A percentile compares a stretch with the other conserved stretches of the same genome.
These are phyloP conservation scores for Eurosta solidaginis DNA, from an alignment of 1,140 invertebrate species.

Conservation along the genomic window DNA sequence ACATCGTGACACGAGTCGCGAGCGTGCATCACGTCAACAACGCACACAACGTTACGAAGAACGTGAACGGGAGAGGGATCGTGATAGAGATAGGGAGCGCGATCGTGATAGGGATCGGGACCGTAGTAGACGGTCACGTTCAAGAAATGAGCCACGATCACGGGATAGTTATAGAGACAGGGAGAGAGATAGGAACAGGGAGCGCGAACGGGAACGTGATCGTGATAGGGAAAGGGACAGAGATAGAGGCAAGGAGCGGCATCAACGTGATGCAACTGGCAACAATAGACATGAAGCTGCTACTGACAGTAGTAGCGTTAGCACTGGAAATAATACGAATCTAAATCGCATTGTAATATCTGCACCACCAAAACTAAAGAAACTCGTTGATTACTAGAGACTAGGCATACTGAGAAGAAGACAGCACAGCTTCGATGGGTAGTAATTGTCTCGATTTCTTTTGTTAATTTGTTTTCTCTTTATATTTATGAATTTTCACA, in stretches of 20 bases:
- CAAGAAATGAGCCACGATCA: constrained; percentile 22
- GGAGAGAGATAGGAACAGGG: not conserved
- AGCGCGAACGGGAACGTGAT: too few relatives aligned
- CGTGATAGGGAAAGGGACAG: not conserved
- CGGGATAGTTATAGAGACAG: constrained; percentile 19
- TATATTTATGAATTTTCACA: not conserved
- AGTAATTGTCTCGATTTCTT: constrained; percentile 20
- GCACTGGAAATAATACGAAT: constrained; percentile 39
- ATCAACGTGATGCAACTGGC: not conserved
- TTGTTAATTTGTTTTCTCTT: constrained; percentile 9
- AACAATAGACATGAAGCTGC: not conserved
- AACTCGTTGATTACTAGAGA: constrained; percentile 57
- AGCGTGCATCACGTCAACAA: constrained; percentile 27
- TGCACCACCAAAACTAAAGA: constrained; percentile 55
- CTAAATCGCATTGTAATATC: constrained; percentile 53
- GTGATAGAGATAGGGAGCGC: constrained; percentile 28
- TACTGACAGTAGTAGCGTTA: constrained; percentile 5
- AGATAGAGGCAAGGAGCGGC: constrained; percentile 23
- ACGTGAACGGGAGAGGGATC: constrained; percentile 31
- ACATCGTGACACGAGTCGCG: constrained; percentile 28
- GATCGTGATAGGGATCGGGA: constrained; percentile 12
- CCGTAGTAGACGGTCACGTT: not conserved
- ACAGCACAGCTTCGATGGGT: not conserved
- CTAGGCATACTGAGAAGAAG: not conserved
- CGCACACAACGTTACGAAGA: constrained; percentile 31